Conservation (phyloP, 2,888 invertebrate species). For the Eilema sororculum region DNA sequence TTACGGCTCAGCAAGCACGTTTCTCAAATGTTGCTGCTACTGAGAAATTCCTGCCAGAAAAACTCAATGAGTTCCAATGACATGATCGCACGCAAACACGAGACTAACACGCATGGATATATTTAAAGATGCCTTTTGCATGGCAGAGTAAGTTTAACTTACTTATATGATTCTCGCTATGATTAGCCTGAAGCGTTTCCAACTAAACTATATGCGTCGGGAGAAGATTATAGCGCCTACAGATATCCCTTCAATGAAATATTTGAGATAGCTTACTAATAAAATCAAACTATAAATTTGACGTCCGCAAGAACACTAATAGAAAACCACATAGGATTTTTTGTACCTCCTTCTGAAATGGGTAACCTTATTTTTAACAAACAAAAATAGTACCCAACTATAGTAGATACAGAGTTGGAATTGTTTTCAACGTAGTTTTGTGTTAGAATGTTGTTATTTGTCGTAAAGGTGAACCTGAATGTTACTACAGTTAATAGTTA, state of each 20-base stretch:
- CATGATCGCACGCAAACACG: not conserved
- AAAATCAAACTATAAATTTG: too few species aligned
- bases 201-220: too few species aligned
- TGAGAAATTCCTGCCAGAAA: not conserved
- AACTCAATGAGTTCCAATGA: not conserved
- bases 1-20: not conserved
- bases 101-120: not conserved
- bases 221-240: too few species aligned
- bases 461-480: not conserved
- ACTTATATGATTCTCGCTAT: not conserved
- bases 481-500: not conserved
- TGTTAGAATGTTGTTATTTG: not conserved
- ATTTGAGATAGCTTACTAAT: too few species aligned
- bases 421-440: not conserved
- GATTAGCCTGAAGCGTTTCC: not conserved
- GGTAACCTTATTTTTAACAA: too few species aligned
- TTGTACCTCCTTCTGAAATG: too few species aligned
- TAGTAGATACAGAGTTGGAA: not conserved
- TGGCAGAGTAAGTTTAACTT: not conserved
- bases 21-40: not conserved
- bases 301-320: too few species aligned
- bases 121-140: not conserved
- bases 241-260: too few species aligned
- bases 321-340: too few species aligned
- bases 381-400: not conserved